Base-by-base conservation (phyloP, 2,113 vertebrate genomes). In the Crocuta crocuta region DNA sequence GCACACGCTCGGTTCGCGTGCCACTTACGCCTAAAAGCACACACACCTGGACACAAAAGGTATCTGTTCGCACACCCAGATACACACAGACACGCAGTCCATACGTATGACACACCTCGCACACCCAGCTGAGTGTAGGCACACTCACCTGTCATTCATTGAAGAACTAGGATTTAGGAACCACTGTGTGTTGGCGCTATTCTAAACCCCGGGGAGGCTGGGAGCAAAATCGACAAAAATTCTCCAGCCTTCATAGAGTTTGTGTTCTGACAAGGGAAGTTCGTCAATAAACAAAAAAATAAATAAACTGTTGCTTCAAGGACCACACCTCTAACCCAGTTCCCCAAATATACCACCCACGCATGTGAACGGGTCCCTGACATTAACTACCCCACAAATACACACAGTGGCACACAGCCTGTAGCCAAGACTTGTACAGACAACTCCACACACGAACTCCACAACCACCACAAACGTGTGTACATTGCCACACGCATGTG, bases 281-380 rank as follows among this genome's bases (percentile, higher is more conserved):
- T 70, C 82, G 76, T 84, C 85, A 89, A 48, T 48, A 92, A 95
- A 86, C 23, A 89, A 81, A 91, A 91, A 58, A 31, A 71, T 33
- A 92, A 70, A 45, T 26, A 53, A 45, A 95, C 26, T 48, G 55
- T 50, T 45, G 15, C 33, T 87, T 78, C 39, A 84, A 93, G 84
- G 88, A n/a, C 26, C 43, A 86, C 71, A 31, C n/a, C 16, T n/a
- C 82, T 33, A 93, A 86, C 11, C 48, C 55, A 89, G 4, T 85
- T 88, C 55, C 68, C 43, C 48, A 19, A 94, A 94, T 63, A 86
- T 16, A 93, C 43, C 90, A 88, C 43, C 17, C 50, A 48, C 10
- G 73, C 9, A 3, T 70, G 28, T 50, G n/a, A 96, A 50, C 83
- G 55, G 16, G 39, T 86, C 58, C 66, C 66, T 78, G 31, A 78